A percentile compares a stretch with the other conserved stretches of the same genome.
These are phyloP conservation scores for Hypsopygia costalis DNA, from an alignment of 2,888 invertebrate species.

Conservation along the genomic window DNA sequence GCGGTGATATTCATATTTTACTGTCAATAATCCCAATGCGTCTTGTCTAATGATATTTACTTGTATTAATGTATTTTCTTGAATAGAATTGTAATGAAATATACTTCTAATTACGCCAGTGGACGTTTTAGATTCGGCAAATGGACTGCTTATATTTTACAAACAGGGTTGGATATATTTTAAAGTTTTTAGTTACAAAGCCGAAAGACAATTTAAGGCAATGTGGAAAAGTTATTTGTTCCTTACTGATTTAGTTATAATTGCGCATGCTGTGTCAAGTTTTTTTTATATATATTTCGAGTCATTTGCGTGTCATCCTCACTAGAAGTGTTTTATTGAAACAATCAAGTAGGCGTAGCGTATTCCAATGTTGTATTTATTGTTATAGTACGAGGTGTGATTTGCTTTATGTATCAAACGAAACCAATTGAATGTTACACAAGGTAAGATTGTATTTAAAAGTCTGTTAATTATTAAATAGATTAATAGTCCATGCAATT, in stretches of 20 bases:
- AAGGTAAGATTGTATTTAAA: constrained; percentile 69
- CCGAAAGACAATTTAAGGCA: constrained; percentile 11
- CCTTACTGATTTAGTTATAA: constrained; percentile 30
- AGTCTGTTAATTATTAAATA: constrained; percentile 74
- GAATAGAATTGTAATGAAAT: constrained; percentile 1
- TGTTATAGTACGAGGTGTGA: constrained; percentile 58
- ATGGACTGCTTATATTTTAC: constrained; percentile 8
- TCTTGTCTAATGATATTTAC: constrained; percentile 3
- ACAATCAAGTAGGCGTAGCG: constrained; percentile 46
- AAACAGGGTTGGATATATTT: constrained; percentile 37
- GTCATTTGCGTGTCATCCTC: constrained; percentile 65
- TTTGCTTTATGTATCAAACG: constrained; percentile 51
- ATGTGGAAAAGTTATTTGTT: constrained; percentile 13
- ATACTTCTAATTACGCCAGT: background rate
- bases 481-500: constrained; percentile 46
- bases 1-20: constrained; percentile 62
- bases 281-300: constrained; percentile 37
- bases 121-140: constrained; percentile 4
- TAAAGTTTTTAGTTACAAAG: constrained; percentile 16
- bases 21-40: constrained; percentile 7
- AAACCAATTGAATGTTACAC: constrained; percentile 64
- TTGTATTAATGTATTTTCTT: constrained; percentile 6
- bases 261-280: constrained; percentile 48
- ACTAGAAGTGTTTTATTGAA: constrained; percentile 47
- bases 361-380: constrained; percentile 74